Evolutionary conservation across 2,113 vertebrate genomes (phyloP).

Genomic region (Cryptoleucopteryx plumbea): DNA sequence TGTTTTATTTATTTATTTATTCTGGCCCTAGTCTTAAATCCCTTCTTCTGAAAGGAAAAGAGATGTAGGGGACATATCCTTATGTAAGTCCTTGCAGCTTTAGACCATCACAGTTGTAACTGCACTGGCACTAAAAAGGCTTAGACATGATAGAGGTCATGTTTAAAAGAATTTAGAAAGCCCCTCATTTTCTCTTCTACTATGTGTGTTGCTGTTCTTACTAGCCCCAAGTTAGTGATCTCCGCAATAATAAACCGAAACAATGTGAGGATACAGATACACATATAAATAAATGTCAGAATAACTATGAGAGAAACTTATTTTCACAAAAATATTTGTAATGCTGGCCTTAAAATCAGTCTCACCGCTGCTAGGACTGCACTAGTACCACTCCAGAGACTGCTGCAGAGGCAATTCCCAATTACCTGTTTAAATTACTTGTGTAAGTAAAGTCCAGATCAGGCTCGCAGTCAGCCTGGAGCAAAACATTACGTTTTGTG

Average conservation of each 20-base stretch:
- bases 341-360: background rate
- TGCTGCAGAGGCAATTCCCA: background rate
- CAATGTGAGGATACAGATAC: background rate
- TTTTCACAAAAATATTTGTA: background rate
- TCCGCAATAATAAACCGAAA: background rate
- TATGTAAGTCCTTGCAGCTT: background rate
- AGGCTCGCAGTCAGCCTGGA: background rate
- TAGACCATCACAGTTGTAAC: background rate
- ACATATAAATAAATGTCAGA: background rate
- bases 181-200: background rate
- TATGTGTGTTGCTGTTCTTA: background rate
- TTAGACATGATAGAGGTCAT: background rate
- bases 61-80: background rate
- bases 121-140: background rate
- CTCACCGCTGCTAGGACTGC: background rate
- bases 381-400: background rate
- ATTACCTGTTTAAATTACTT: background rate
- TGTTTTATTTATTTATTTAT: background rate
- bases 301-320: background rate
- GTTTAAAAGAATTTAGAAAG: background rate
- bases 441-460: background rate
- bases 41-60: background rate
- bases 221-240: background rate
- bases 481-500: accelerated
- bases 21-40: background rate